Evolutionary conservation across 2,888 invertebrate genomes (phyloP), one percentile per base, ranked within the genome.

Genomic region (Drosophila formosana): DNA sequence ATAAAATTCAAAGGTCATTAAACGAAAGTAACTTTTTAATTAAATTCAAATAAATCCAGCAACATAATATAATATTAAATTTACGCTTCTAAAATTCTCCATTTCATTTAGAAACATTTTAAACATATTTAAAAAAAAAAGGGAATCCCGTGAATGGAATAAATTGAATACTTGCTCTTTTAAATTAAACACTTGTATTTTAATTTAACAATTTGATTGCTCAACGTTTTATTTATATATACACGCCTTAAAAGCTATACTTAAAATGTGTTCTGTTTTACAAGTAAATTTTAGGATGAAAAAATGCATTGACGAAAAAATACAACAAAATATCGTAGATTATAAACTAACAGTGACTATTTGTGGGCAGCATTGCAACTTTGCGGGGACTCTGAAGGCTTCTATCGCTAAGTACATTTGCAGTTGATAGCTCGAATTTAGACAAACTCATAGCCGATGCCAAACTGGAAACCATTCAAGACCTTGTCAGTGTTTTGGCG

Each of bases 371-470:
- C 55, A 11, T 37, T 37, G 5, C 5, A 26, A 25, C 7, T 26
- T 23, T 47, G 53, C 47, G 56, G 47, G 13, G 77, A 68, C 77
- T 82, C 80, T 80, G 61, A 47, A 46, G 73, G 80, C 70, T 68
- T 45, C 51, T 68, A 55, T 3, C 55, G 55, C 68, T 72, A 82
- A 71, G 71, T 76, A 75, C 77, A 61, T 11, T 47, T 57, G 39
- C 45, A 46, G 30, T 28, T 26, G 11, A 30, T 34, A 13, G 25
- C 25, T 6, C 0, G 5, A 30, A 41, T 60, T 93, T 94, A 97
- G 78, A 97, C 93, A 93, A 97, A 97, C 87, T 96, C 95, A 56
- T 96, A 94, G 32, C 97, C 97, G 79, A 97, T 94, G 37, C 97
- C 98, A 90, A 97, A 95, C 93, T 97, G 97, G 82, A 97, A 94